Percentiles rank a stretch among this genome's conserved stretches.
Conservation (phyloP, 2,888 invertebrate species). For the Ferrisia virgata region DNA sequence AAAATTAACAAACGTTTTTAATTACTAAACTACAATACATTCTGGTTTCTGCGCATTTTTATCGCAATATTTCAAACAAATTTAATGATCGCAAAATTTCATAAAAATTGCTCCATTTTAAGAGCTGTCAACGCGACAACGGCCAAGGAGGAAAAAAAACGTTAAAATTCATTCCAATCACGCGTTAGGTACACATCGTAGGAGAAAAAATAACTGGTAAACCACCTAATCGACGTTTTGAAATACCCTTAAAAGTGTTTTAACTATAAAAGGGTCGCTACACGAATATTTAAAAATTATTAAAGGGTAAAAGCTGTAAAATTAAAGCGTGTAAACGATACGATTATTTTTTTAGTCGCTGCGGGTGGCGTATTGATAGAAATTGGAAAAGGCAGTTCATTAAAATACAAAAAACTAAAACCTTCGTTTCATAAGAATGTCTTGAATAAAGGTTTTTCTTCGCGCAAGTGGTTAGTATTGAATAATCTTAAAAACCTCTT, state of each 20-base stretch:
- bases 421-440: neutral
- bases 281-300: conserved; percentile 9
- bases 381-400: conserved; percentile 38
- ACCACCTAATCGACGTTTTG: neutral
- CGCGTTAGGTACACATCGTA: neutral
- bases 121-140: too few species aligned
- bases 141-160: too few species aligned
- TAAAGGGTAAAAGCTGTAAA: conserved; percentile 36
- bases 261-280: neutral
- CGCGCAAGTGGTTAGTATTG: neutral
- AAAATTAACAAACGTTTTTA: too few species aligned
- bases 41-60: too few species aligned
- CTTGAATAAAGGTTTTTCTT: neutral
- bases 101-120: too few species aligned
- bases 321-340: conserved; percentile 40
- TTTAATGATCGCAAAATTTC: too few species aligned
- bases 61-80: too few species aligned
- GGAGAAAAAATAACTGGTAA: neutral
- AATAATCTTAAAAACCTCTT: neutral
- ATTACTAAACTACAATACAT: too few species aligned
- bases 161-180: neutral
- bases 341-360: conserved; percentile 42
- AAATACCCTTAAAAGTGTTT: neutral
- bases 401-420: conserved; percentile 2
- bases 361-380: conserved; percentile 37